These are phyloP conservation scores for Halocynthia roretzi DNA, from an alignment of 23 tunicate genomes.

Conservation along the genomic window DNA sequence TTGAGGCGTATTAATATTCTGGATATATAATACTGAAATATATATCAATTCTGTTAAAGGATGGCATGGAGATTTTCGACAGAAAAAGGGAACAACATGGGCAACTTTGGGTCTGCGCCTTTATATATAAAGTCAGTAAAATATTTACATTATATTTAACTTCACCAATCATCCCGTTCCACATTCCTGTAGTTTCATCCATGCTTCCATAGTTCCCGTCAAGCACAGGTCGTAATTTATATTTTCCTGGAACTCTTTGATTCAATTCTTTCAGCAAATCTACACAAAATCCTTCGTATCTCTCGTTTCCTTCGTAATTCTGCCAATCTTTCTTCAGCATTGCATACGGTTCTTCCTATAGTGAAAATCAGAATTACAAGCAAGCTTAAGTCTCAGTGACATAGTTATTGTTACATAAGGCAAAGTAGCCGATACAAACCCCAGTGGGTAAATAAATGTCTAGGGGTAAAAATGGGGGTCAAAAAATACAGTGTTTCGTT, in stretches of 20 bases:
- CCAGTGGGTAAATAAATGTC: no score
- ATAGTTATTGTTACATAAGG: no score
- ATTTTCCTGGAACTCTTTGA: conserved; percentile 22
- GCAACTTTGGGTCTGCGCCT: no score
- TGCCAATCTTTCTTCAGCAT: conserved; percentile 31
- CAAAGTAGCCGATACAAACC: no score
- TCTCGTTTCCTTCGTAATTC: conserved; percentile 35
- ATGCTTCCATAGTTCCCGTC: conserved; percentile 58
- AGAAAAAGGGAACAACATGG: no score
- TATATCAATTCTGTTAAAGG: no score
- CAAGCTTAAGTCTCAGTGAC: background rate
- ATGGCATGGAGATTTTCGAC: no score
- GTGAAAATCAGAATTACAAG: background rate
- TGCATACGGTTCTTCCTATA: conserved; percentile 52
- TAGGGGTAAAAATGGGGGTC: no score
- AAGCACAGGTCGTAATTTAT: conserved; percentile 33
- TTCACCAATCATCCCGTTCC: conserved; percentile 83
- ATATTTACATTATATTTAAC: conserved; percentile 44
- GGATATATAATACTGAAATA: no score
- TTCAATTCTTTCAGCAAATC: conserved; percentile 42
- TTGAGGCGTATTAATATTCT: no score
- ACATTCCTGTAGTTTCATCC: conserved; percentile 31
- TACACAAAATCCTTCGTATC: conserved; percentile 49
- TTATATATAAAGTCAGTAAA: background rate
- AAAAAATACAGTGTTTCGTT: no score